These are phyloP conservation scores for Zeuzera pyrina DNA, from an alignment of 2,888 invertebrate genomes.

Conservation along the genomic window DNA sequence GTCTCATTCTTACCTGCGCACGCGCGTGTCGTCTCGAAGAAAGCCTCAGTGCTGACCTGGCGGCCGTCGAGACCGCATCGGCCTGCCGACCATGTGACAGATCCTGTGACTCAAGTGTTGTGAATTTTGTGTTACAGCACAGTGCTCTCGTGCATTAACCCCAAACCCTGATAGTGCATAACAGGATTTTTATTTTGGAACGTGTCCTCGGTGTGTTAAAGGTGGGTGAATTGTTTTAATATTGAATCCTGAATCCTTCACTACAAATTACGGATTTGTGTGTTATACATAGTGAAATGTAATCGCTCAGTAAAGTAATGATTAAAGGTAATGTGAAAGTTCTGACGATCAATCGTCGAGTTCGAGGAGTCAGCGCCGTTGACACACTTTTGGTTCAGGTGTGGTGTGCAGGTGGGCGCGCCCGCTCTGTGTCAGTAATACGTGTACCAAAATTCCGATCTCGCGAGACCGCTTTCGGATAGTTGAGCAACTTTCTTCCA, in stretches of 20 bases:
- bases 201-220: slow-evolving; percentile 57
- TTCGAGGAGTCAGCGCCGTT: slow-evolving; percentile 58
- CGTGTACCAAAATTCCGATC: slow-evolving; percentile 63
- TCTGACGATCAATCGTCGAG: slow-evolving; percentile 55
- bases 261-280: background rate
- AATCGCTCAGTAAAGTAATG: slow-evolving; percentile 44
- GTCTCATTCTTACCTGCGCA: slow-evolving; percentile 58
- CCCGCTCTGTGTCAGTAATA: slow-evolving; percentile 47
- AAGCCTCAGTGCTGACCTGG: slow-evolving; percentile 67
- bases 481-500: slow-evolving; percentile 59
- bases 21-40: slow-evolving; percentile 53
- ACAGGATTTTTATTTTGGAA: slow-evolving; percentile 59
- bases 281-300: slow-evolving; percentile 7
- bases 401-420: slow-evolving; percentile 63
- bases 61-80: slow-evolving; percentile 62
- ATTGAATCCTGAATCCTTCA: background rate
- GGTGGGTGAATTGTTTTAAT: slow-evolving; percentile 32
- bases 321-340: slow-evolving; percentile 71
- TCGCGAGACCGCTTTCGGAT: slow-evolving; percentile 56
- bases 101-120: slow-evolving; percentile 61
- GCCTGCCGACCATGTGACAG: slow-evolving; percentile 58
- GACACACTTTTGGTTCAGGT: slow-evolving; percentile 70
- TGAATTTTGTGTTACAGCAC: slow-evolving; percentile 60
- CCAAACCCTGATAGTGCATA: slow-evolving; percentile 66
- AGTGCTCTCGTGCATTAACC: slow-evolving; percentile 64